Evolutionary conservation across 2,113 vertebrate genomes (phyloP).

Genomic region (Microcebus murinus): DNA sequence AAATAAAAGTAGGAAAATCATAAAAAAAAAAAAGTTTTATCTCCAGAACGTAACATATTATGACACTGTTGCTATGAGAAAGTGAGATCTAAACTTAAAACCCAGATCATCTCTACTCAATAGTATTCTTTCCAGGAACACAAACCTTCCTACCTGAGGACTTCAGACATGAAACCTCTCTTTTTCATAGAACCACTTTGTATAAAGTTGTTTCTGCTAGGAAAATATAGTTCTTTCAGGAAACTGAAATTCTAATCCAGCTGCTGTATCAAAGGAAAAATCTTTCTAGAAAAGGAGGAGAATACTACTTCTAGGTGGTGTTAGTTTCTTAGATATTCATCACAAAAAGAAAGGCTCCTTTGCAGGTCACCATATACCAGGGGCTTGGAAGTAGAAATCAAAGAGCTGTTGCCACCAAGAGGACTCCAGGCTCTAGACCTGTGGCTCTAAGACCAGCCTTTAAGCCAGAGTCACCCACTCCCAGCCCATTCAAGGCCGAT

Average conservation of each 20-base stretch:
- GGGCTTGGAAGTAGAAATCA: background rate
- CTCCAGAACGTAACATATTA: background rate
- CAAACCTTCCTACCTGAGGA: background rate
- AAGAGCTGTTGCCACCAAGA: background rate
- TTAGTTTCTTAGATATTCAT: background rate
- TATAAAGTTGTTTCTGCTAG: background rate
- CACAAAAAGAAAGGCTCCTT: background rate
- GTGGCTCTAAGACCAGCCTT: background rate
- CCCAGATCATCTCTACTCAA: background rate
- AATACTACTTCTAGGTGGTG: no score
- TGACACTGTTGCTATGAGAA: background rate
- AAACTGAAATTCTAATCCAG: background rate
- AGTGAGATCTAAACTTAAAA: background rate
- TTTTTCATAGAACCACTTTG: background rate
- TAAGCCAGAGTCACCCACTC: background rate
- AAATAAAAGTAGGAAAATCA: no score
- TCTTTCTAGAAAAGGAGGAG: background rate
- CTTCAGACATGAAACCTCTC: background rate
- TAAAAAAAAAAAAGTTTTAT: background rate
- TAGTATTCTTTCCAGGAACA: background rate
- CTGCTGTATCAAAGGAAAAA: background rate
- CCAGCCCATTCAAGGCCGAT: background rate
- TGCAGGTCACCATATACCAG: background rate
- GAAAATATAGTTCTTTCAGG: background rate
- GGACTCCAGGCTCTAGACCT: background rate